Percentiles rank a stretch among this genome's conserved stretches.
phyloP scores from a whole-genome alignment of 1,140 invertebrate species.

The Physella acuta region DNA sequence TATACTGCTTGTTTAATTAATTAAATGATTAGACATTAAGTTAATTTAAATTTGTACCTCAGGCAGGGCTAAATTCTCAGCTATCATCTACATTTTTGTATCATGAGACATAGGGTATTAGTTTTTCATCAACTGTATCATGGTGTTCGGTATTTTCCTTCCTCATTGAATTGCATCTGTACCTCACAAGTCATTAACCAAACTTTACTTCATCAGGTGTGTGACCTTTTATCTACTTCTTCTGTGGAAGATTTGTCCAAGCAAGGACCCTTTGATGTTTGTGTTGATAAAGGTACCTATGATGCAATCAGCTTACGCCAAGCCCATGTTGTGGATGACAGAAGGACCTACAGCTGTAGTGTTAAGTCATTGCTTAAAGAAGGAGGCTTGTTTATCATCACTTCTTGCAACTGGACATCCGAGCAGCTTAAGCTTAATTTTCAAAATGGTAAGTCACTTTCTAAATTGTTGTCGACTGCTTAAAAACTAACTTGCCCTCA shows the following conservation, averaged over 20 bases:
- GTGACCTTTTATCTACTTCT: constrained; percentile 32
- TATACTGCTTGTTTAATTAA: too few species aligned
- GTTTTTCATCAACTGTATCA: neutral
- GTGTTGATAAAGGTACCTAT: constrained; percentile 90
- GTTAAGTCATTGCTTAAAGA: constrained; percentile 66
- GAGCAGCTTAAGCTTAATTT: constrained; percentile 78
- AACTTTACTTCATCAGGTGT: neutral
- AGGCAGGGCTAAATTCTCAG: too few species aligned
- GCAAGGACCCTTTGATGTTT: constrained; percentile 39
- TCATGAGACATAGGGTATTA: too few species aligned
- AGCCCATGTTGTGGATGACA: constrained; percentile 67
- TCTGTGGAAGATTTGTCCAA: constrained; percentile 6
- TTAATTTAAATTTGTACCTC: too few species aligned
- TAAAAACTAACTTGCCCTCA: too few species aligned
- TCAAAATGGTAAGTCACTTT: constrained; percentile 54
- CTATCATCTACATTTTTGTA: too few species aligned
- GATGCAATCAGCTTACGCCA: constrained; percentile 85
- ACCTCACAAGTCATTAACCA: neutral
- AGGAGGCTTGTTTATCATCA: constrained; percentile 77
- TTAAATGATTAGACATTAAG: too few species aligned
- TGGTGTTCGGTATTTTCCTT: neutral
- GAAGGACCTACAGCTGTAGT: constrained; percentile 72
- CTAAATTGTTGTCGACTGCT: too few species aligned
- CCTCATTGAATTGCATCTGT: neutral
- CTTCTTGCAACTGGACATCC: constrained; percentile 93